Conservation (phyloP, 2,797 vertebrate genomes). For the Acrossocheilus fasciatus region DNA sequence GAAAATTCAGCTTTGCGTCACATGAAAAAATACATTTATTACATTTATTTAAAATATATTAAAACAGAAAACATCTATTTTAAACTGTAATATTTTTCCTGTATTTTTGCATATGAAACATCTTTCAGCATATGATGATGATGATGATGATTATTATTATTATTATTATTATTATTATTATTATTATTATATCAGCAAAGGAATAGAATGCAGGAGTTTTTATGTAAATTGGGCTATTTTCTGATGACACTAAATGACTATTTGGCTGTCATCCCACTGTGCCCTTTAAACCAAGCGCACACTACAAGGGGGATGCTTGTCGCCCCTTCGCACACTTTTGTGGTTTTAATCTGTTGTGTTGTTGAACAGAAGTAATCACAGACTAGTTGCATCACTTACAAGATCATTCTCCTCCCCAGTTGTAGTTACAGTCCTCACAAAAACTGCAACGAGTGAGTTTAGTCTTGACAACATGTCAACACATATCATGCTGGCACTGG, state of each 20-base stretch:
- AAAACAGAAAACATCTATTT: background rate
- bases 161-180: no score
- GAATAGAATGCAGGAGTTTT: background rate
- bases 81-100: background rate
- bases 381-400: background rate
- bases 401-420: background rate
- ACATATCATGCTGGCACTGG: background rate
- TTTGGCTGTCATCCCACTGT: background rate
- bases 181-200: no score
- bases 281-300: background rate
- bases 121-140: no score
- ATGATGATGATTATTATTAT: background rate
- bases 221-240: background rate
- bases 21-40: background rate
- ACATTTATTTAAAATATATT: no score
- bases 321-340: background rate
- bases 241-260: background rate
- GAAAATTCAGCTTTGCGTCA: background rate
- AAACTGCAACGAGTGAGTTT: background rate
- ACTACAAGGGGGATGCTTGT: background rate
- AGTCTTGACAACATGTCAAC: slow-evolving; percentile 13
- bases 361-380: background rate
- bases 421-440: background rate
- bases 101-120: background rate
- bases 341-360: background rate